Base-by-base conservation (phyloP, 2,797 vertebrate genomes). In the Eulemur mongoz region DNA sequence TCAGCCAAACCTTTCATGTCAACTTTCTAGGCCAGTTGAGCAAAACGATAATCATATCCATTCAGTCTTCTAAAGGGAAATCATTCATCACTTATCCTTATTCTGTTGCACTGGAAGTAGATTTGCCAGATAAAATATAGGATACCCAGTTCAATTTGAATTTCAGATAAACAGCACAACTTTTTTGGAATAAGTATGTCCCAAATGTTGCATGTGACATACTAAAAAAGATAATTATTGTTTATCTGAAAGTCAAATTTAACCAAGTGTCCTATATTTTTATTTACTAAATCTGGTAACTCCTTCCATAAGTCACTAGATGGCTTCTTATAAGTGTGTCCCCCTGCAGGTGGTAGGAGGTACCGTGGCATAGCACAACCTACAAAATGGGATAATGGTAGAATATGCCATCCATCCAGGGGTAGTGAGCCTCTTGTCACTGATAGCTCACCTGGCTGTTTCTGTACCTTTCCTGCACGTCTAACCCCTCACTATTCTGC, bases 81-180 rank as follows among this genome's bases (percentile, higher is more conserved):
- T 40, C 57, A 8, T 43, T 43, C 52, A 76, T 45, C 23, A 27
- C n/a, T 59, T 78, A 30, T 20, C 52, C 40, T 69, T 23, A 57
- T 32, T 92, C 35, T 52, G 8, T 20, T 54, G 15, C 18, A 35
- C 20, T 72, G 13, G 27, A 94, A 67, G 30, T 69, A 86, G 4
- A 30, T 59, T 94, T 96, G 18, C n/a, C 52, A 80, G 35, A 59
- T 75, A 82, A 94, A 94, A 94, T 40, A 27, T 1, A 79, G 23
- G 32, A 76, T 75, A 35, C 35, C 30, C 32, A 80, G 43, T 79
- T 78, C 82, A 61, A 76, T 86, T 43, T 91, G 48, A 87, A 92
- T 52, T 89, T 96, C n/a, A 85, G 52, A 92, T 52, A 78, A 95
- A 86, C 11, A 35, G 8, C n/a, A 45, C 75, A 95, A 73, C 1